A percentile compares a stretch with the other conserved stretches of the same genome.
Evolutionary conservation across 1,140 invertebrate genomes (phyloP).

Genomic region (Plutomurus gul): DNA sequence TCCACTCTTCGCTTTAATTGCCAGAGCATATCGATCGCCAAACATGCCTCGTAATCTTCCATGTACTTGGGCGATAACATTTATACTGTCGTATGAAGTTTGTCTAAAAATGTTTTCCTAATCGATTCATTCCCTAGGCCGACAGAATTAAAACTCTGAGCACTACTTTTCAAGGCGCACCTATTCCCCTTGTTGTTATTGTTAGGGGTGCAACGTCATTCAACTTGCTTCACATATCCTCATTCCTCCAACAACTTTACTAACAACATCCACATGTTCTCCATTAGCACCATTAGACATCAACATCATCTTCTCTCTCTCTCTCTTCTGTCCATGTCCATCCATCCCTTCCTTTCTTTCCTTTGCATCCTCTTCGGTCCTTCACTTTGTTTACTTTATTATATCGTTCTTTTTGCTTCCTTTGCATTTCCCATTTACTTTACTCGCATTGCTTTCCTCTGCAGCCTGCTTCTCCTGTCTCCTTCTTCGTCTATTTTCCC

Average conservation of each 20-base stretch:
- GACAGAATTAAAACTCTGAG: conserved; percentile 43
- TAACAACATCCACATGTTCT: conserved; percentile 35
- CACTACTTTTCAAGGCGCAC: conserved; percentile 20
- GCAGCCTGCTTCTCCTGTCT: too few species aligned
- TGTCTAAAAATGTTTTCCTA: conserved; percentile 49
- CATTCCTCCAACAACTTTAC: background rate
- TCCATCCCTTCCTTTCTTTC: conserved; percentile 9
- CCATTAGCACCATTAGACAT: conserved; percentile 30
- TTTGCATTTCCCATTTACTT: conserved; percentile 28
- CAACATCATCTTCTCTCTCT: background rate
- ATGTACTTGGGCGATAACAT: conserved; percentile 48
- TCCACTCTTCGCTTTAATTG: conserved; percentile 50
- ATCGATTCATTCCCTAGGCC: conserved; percentile 46
- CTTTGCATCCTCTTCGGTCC: background rate
- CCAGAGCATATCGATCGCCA: conserved; percentile 44
- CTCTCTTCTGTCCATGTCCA: background rate
- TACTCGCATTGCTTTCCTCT: background rate
- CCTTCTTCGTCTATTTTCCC: too few species aligned
- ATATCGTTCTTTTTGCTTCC: conserved; percentile 7
- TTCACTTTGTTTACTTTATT: conserved; percentile 28
- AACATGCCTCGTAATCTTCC: conserved; percentile 47
- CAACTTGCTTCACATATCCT: conserved; percentile 1
- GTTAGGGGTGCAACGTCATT: conserved; percentile 35
- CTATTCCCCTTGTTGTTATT: conserved; percentile 40
- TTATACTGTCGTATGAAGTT: conserved; percentile 47